phyloP scores from a whole-genome alignment of 2,113 vertebrate species.

The Martes martes region DNA sequence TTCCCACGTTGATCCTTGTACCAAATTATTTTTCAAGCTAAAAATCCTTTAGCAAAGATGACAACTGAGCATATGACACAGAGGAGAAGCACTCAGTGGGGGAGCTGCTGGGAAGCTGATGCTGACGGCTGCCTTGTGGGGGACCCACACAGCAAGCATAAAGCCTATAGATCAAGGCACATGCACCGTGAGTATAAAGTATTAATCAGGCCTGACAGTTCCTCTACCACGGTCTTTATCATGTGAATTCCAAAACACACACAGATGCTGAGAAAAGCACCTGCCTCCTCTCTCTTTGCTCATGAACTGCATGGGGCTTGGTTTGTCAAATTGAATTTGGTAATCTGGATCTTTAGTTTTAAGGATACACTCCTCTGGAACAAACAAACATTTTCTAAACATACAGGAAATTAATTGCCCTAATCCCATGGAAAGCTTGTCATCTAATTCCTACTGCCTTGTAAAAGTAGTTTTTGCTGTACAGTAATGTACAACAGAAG shows the following conservation, averaged over 20 bases:
- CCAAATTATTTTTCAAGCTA: neutral
- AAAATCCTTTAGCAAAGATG: slow-evolving; percentile 53
- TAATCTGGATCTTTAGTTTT: neutral
- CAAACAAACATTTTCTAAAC: neutral
- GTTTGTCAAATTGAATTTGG: neutral
- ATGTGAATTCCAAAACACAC: slow-evolving; percentile 59
- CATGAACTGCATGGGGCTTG: neutral
- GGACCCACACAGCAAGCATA: slow-evolving; percentile 51
- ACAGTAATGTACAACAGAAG: neutral
- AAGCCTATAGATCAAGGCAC: slow-evolving; percentile 72
- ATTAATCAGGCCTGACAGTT: slow-evolving; percentile 75
- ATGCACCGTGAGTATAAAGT: slow-evolving; percentile 70
- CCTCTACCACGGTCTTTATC: slow-evolving; percentile 75
- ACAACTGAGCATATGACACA: slow-evolving; percentile 11
- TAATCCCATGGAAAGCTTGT: neutral
- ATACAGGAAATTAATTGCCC: neutral
- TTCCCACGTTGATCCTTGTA: neutral
- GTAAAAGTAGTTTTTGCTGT: neutral
- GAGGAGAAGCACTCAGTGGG: slow-evolving; percentile 40
- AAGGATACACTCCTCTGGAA: neutral
- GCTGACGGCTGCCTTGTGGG: slow-evolving; percentile 73
- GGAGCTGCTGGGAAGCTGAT: slow-evolving; percentile 26
- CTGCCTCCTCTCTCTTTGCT: neutral
- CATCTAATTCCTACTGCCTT: neutral
- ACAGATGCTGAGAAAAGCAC: slow-evolving; percentile 59